A percentile compares a stretch with the other conserved stretches of the same genome.
These are phyloP conservation scores for Tenualosa thibaudeaui DNA, from an alignment of 2,797 vertebrate species.

Conservation along the genomic window DNA sequence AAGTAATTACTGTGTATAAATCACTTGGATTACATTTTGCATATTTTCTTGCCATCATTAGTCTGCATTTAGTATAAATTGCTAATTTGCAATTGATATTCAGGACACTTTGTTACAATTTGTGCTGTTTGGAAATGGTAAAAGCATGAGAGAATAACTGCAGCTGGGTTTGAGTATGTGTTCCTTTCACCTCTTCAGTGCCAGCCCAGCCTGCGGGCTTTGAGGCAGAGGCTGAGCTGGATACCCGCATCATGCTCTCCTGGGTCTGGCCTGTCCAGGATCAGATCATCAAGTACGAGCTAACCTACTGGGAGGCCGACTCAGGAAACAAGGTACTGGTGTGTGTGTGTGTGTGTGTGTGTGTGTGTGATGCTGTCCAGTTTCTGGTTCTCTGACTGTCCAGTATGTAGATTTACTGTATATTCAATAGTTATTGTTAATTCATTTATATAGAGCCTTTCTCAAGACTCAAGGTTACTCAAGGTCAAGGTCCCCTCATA, in stretches of 20 bases:
- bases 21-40: not conserved
- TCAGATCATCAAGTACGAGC: conserved; percentile 83
- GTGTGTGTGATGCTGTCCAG: too few species aligned
- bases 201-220: conserved; percentile 88
- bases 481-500: too few species aligned
- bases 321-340: conserved; percentile 79
- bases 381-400: too few species aligned
- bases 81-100: not conserved
- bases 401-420: too few species aligned
- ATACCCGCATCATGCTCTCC: conserved; percentile 87
- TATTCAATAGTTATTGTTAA: too few species aligned
- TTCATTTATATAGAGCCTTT: too few species aligned
- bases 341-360: too few species aligned
- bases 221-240: conserved; percentile 91
- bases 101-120: not conserved
- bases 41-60: not conserved
- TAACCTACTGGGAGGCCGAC: conserved; percentile 88
- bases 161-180: not conserved
- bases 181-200: conserved; percentile 68
- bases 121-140: not conserved
- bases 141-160: not conserved
- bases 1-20: not conserved
- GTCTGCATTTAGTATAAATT: conserved; percentile 3
- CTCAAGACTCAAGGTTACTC: too few species aligned
- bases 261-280: conserved; percentile 93